Evolutionary conservation across 1,140 invertebrate species (phyloP).

Genomic region (Trichoplusia ni): DNA sequence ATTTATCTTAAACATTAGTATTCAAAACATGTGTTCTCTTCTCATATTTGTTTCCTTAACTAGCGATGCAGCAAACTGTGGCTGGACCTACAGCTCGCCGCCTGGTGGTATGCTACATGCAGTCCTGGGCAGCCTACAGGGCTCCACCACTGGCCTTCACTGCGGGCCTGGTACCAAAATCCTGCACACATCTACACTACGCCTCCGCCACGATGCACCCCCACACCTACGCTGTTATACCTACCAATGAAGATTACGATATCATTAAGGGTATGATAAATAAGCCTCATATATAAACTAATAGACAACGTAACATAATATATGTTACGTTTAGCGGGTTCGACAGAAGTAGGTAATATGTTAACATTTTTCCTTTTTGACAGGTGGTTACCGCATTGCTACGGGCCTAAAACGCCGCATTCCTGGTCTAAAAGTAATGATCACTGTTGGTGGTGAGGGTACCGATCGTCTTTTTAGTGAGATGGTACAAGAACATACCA

Average conservation of each 20-base stretch:
- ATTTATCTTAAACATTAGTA: conserved; percentile 3
- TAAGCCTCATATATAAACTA: background rate
- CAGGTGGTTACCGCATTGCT: conserved; percentile 82
- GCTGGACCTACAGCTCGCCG: conserved; percentile 47
- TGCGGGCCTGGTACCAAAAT: conserved; percentile 86
- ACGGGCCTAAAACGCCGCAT: conserved; percentile 79
- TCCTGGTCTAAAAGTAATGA: conserved; percentile 79
- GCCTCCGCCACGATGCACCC: conserved; percentile 88
- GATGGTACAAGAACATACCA: conserved; percentile 75
- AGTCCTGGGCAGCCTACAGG: conserved; percentile 85
- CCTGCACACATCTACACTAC: conserved; percentile 92
- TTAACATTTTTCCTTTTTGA: background rate
- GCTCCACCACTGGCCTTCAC: conserved; percentile 86
- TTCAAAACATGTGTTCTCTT: background rate
- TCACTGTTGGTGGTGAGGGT: conserved; percentile 82
- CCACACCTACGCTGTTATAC: conserved; percentile 82
- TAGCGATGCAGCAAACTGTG: conserved; percentile 69
- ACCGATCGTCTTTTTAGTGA: conserved; percentile 79
- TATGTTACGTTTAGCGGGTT: background rate
- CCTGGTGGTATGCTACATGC: conserved; percentile 86
- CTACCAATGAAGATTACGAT: conserved; percentile 83
- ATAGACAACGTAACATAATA: too few relatives aligned
- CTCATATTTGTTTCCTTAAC: background rate
- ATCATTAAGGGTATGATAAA: conserved; percentile 80
- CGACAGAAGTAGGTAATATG: background rate